Base-by-base conservation (phyloP, 2,888 invertebrate species). In the Spilarctia lutea region DNA sequence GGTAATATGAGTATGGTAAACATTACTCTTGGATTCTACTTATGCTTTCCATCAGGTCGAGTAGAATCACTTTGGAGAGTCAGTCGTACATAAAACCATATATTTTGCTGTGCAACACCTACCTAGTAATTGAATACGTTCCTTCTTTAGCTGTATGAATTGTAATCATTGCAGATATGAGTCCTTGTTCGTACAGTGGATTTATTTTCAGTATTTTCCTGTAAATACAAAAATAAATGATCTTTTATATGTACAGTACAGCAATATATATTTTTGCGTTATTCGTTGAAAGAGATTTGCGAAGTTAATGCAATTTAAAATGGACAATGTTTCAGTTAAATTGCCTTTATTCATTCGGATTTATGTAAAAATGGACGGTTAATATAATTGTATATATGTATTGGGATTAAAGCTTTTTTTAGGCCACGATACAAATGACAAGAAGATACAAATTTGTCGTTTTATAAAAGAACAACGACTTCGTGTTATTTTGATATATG, bases 231-330 rank as follows among this genome's bases (percentile, higher is more conserved):
- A n/a, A 39, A 45, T 30, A 30, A 69, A 56, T 69, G 2, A 27
- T 69, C 10, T 24, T 69, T 27, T 56, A 35, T 35, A n/a, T 27
- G 16, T 8, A 27, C n/a, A 56, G 18, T n/a, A 56, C n/a, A 48
- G 45, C 30, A 56, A 56, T 56, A 35, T 56, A 69, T 69, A 35
- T 69, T 56, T 18, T 35, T 35, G 69, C 35, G 52, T 69, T 68
- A 45, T 69, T 56, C n/a, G 33, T 69, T 69, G 33, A 16, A 56
- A 7, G 52, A 56, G 16, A n/a, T 69, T n/a, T 24, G 16, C 13
- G 35, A 69, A 35, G 35, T 56, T 39, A 39, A 10, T 69, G 16
- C 33, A 39, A 56, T n/a, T 56, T 69, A 68, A 30, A 69, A 56
- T n/a, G 69, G n/a, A 33, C 16, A 39, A 35, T 69, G 27, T 56